phyloP scores from a whole-genome alignment of 2,113 vertebrate species.

The Pogona vitticeps region DNA sequence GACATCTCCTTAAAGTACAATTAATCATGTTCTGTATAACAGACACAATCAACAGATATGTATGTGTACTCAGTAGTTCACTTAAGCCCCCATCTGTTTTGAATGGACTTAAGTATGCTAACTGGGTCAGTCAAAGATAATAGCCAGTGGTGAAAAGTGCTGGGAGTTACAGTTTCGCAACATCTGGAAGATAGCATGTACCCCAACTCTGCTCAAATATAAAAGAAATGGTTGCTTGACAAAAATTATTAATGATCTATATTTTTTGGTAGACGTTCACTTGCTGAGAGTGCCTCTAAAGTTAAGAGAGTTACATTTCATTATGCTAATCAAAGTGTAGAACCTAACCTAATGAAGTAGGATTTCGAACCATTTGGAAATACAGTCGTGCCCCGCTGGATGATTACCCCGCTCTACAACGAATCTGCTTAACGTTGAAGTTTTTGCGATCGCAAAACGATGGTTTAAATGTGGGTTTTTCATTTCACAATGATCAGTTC shows the following conservation, averaged over 20 bases:
- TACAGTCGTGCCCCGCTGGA: too few species aligned
- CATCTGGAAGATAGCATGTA: not conserved
- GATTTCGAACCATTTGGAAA: slow-evolving; percentile 40
- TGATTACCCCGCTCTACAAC: too few species aligned
- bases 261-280: not conserved
- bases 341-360: slow-evolving; percentile 42
- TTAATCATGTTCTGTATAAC: not conserved
- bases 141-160: too few species aligned
- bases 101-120: not conserved
- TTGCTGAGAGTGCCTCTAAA: slow-evolving; percentile 27
- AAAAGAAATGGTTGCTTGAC: slow-evolving; percentile 44
- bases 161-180: not conserved
- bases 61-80: not conserved
- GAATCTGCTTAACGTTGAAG: too few species aligned
- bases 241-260: slow-evolving; percentile 7
- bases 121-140: not conserved
- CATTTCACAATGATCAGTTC: too few species aligned
- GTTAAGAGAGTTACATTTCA: slow-evolving; percentile 39
- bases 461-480: too few species aligned
- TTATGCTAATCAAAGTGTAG: slow-evolving; percentile 40
- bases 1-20: not conserved
- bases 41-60: not conserved
- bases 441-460: too few species aligned
- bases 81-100: slow-evolving; percentile 1
- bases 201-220: slow-evolving; percentile 8